A percentile compares a stretch with the other conserved stretches of the same genome.
phyloP scores from a whole-genome alignment of 2,888 invertebrate species.

The Eupithecia exiguata region DNA sequence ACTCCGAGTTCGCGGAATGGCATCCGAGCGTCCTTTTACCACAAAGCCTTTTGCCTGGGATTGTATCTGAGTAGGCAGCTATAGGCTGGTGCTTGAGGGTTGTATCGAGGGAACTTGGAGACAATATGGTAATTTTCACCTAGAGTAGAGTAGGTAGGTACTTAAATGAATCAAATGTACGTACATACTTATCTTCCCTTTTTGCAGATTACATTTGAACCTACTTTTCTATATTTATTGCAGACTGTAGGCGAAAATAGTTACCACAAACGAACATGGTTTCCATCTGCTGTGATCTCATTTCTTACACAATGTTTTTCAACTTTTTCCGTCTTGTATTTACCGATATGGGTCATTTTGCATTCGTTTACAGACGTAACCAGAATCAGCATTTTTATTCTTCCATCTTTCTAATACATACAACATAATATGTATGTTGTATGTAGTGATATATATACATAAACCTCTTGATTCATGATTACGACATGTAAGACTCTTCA shows the following conservation, averaged over 20 bases:
- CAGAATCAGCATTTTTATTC: neutral
- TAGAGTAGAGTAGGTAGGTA: no score
- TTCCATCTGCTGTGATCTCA: neutral
- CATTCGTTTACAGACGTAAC: neutral
- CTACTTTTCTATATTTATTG: no score
- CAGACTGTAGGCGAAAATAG: neutral
- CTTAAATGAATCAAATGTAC: no score
- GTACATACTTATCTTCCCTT: no score
- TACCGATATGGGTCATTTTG: neutral
- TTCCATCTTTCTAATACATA: neutral
- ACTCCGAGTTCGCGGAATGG: constrained; percentile 75
- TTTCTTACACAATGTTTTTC: neutral
- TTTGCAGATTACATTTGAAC: no score
- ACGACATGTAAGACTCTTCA: neutral
- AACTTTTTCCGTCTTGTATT: neutral
- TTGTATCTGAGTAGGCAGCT: neutral
- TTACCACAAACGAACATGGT: neutral
- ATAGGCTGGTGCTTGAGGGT: neutral
- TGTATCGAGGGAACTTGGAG: neutral
- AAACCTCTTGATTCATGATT: constrained; percentile 1
- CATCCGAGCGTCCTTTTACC: constrained; percentile 25
- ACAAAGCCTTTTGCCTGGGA: constrained; percentile 46
- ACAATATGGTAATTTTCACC: constrained; percentile 28
- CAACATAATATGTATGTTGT: no score
- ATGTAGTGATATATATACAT: no score